phyloP scores from a whole-genome alignment of 1,140 invertebrate species.

The Magallana ariakensis region DNA sequence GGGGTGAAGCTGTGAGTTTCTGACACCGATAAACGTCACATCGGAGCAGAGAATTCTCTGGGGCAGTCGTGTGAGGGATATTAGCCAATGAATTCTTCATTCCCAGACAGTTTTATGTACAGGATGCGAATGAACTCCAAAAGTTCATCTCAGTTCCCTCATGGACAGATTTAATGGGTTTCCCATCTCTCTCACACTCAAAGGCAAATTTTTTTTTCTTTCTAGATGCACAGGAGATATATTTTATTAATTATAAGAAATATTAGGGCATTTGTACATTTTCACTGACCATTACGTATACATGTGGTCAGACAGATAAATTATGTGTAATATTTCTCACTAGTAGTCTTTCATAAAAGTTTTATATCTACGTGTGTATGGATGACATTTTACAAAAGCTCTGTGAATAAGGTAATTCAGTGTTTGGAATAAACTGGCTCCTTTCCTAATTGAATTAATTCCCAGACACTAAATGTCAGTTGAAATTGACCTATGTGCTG shows the following conservation, averaged over 20 bases:
- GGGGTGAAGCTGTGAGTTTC: neutral
- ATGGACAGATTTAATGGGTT: neutral
- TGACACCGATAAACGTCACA: neutral
- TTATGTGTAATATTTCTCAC: too few relatives aligned
- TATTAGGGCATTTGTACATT: too few relatives aligned
- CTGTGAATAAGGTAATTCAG: too few relatives aligned
- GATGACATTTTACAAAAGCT: too few relatives aligned
- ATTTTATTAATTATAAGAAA: too few relatives aligned
- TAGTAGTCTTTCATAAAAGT: too few relatives aligned
- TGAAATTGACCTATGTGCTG: neutral
- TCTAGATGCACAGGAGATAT: too few relatives aligned
- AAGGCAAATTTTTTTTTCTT: neutral
- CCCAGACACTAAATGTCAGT: conserved; percentile 21
- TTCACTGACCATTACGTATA: too few relatives aligned
- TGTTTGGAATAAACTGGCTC: neutral
- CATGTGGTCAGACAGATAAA: too few relatives aligned
- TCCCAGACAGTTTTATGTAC: conserved; percentile 3
- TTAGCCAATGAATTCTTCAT: neutral
- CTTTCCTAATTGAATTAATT: conserved; percentile 16
- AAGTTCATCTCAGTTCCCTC: conserved; percentile 5
- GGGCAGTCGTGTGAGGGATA: neutral
- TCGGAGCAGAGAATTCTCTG: neutral
- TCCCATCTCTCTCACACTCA: neutral
- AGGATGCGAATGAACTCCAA: neutral
- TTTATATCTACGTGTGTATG: too few relatives aligned